These are phyloP conservation scores for Hippasteria phrygiana DNA, from an alignment of 53 echinoderm and acorn worm species.

Conservation along the genomic window DNA sequence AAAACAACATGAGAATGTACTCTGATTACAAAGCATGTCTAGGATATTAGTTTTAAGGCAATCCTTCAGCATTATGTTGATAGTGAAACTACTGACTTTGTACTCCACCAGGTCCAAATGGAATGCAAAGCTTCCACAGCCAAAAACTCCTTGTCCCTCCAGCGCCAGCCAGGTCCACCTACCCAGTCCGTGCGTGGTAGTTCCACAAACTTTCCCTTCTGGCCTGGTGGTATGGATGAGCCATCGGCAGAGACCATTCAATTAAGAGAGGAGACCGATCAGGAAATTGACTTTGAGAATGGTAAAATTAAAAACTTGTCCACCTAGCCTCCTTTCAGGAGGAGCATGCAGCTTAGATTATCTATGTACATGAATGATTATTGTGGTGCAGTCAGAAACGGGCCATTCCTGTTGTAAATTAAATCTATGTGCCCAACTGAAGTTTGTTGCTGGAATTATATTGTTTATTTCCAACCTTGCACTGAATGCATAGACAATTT, in stretches of 20 bases:
- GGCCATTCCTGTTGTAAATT: too few species aligned
- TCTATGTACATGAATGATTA: too few species aligned
- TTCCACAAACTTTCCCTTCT: slow-evolving; percentile 95
- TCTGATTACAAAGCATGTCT: too few species aligned
- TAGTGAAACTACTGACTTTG: neutral
- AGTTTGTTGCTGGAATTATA: too few species aligned
- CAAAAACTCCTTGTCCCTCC: slow-evolving; percentile 91
- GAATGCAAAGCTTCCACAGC: slow-evolving; percentile 82
- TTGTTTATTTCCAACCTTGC: too few species aligned
- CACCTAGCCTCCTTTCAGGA: too few species aligned
- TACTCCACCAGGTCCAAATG: slow-evolving; percentile 65
- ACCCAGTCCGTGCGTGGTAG: slow-evolving; percentile 89
- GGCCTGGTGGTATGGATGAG: slow-evolving; percentile 93
- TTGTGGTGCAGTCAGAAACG: too few species aligned
- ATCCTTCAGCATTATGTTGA: neutral
- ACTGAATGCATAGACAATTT: too few species aligned
- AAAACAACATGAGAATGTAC: too few species aligned
- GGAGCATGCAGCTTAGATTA: too few species aligned
- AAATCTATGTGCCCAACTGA: too few species aligned
- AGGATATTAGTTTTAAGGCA: too few species aligned
- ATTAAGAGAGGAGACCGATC: slow-evolving; percentile 27
- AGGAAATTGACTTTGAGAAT: slow-evolving; percentile 57
- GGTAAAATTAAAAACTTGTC: slow-evolving; percentile 13
- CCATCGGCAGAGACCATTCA: slow-evolving; percentile 67
- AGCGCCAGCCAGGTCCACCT: slow-evolving; percentile 89